A percentile compares a stretch with the other conserved stretches of the same genome.
Evolutionary conservation across 1,140 invertebrate species (phyloP).

Genomic region (Procambarus clarkii): DNA sequence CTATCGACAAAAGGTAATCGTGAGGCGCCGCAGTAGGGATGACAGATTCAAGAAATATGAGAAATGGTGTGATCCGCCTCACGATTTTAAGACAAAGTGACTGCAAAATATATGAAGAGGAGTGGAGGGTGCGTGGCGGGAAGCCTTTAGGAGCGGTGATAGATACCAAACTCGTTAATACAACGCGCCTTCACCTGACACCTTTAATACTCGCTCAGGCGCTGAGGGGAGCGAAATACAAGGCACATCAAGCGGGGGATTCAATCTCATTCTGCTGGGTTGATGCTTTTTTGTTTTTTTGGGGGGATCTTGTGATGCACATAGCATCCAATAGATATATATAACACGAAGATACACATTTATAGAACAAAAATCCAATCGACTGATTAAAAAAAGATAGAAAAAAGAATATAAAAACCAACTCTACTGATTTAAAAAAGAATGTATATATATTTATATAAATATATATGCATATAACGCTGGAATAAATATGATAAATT

Average conservation of each 20-base stretch:
- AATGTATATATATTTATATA: neutral
- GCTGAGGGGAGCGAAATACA: conserved; percentile 22
- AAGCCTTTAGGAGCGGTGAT: conserved; percentile 42
- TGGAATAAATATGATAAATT: neutral
- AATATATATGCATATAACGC: neutral
- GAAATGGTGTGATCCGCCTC: conserved; percentile 62
- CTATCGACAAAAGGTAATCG: conserved; percentile 69
- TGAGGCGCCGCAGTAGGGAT: conserved; percentile 66
- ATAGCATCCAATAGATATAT: neutral
- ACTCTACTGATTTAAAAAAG: neutral
- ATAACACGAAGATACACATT: neutral
- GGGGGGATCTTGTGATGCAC: neutral
- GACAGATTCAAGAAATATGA: conserved; percentile 69
- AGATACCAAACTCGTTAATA: conserved; percentile 56
- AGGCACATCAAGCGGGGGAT: conserved; percentile 37
- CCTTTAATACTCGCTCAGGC: conserved; percentile 32
- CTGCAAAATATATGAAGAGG: conserved; percentile 46
- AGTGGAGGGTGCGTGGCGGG: conserved; percentile 23
- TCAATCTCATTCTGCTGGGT: neutral
- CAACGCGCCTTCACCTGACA: conserved; percentile 57
- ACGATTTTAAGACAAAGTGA: conserved; percentile 67
- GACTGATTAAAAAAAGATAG: neutral
- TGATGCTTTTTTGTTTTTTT: too few relatives aligned
- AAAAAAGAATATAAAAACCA: neutral
- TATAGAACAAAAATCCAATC: neutral